Conservation (phyloP, 2,113 vertebrate genomes). For the Stegastes partitus region DNA sequence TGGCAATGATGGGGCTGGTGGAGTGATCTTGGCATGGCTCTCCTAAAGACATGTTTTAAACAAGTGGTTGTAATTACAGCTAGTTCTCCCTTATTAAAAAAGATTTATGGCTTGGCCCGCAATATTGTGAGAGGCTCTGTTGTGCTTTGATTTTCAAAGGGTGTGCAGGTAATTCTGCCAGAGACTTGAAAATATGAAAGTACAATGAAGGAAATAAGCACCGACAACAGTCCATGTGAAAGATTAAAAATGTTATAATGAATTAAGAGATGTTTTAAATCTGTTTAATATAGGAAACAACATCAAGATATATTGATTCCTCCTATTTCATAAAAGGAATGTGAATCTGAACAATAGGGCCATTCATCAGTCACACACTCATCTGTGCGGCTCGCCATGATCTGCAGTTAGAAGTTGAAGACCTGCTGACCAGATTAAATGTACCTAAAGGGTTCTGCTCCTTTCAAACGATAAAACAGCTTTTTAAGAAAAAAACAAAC, state of each 20-base stretch:
- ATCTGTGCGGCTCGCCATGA: slow-evolving; percentile 10
- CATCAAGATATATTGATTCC: background rate
- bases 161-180: slow-evolving; percentile 17
- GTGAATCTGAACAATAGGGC: background rate
- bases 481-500: slow-evolving; percentile 37
- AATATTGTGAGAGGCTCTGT: slow-evolving; percentile 29
- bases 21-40: slow-evolving; percentile 50
- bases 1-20: background rate
- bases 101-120: slow-evolving; percentile 52
- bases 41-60: slow-evolving; percentile 43
- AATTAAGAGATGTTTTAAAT: slow-evolving; percentile 6
- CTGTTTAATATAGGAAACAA: background rate
- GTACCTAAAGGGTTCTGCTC: slow-evolving; percentile 68
- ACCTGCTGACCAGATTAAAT: slow-evolving; percentile 55
- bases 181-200: slow-evolving; percentile 25
- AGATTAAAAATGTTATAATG: slow-evolving; percentile 1
- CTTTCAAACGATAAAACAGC: slow-evolving; percentile 44
- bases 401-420: slow-evolving; percentile 32
- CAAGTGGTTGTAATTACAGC: slow-evolving; percentile 68
- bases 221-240: background rate
- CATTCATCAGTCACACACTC: slow-evolving; percentile 19
- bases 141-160: slow-evolving; percentile 51
- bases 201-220: background rate
- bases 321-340: background rate
- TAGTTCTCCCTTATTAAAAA: slow-evolving; percentile 72